A percentile compares a stretch with the other conserved stretches of the same genome.
Evolutionary conservation across 2,113 vertebrate species (phyloP).

Genomic region (Phaethon lepturus): DNA sequence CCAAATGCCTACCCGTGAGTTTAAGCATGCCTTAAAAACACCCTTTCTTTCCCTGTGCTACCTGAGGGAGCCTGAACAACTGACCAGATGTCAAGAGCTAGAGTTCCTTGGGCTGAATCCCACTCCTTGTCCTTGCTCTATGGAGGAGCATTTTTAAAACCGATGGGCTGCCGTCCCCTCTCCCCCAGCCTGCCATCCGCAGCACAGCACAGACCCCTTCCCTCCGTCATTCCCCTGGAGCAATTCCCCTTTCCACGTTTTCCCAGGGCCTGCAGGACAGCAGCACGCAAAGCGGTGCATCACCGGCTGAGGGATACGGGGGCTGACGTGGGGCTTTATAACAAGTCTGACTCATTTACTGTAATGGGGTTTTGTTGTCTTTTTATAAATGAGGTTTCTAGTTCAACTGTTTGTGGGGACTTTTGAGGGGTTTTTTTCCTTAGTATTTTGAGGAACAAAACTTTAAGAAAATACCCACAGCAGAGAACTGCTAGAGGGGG

Average conservation of each 20-base stretch:
- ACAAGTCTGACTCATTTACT: not conserved
- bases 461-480: constrained; percentile 44
- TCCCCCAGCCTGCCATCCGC: not conserved
- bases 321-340: not conserved
- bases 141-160: not conserved
- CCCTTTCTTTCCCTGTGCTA: not conserved
- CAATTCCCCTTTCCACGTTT: not conserved
- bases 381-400: constrained; percentile 1
- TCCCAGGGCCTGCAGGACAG: not conserved
- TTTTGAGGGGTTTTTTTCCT: not conserved
- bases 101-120: not conserved
- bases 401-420: not conserved
- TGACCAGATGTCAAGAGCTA: not conserved
- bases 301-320: rapidly evolving
- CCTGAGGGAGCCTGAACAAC: not conserved
- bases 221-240: rapidly evolving
- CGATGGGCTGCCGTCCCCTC: not conserved
- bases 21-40: not conserved
- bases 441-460: constrained; percentile 59
- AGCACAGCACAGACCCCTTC: not conserved
- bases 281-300: not conserved
- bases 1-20: not conserved
- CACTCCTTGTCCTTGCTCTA: not conserved
- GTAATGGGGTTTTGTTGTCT: not conserved
- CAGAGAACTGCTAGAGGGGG: not conserved